Evolutionary conservation across 2,113 vertebrate species (phyloP), one percentile per base, ranked within the genome.

Genomic region (Dasyurus viverrinus): DNA sequence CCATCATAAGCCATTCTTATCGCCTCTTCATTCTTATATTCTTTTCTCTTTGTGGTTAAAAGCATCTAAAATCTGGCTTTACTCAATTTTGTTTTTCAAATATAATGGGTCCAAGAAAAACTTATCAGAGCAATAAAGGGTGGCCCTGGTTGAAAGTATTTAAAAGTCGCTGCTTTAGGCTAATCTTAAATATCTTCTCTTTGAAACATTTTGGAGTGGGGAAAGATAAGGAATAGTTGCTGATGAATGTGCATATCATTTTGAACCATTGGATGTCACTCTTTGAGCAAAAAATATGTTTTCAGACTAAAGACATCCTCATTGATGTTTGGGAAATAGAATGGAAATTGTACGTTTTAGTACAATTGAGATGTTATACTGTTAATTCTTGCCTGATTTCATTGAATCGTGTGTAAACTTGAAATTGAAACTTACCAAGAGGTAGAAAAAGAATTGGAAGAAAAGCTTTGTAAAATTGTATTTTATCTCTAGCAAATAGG

Each of bases 211-310:
- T 2, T 23, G 0, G 42, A 46, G 30, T n/a, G 11, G n/a, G 16
- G n/a, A 16, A 84, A 23, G n/a, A 19, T 42, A 84, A 19, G 19
- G 7, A 42, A 23, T 42, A 42, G 68, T 42, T 84, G 92, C 57
- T 54, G 36, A 9, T 54, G n/a, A 54, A 26, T 92, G 94, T 27
- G 16, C n/a, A 93, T 90, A 50, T 46, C 91, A 53, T 25, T 19
- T 0, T 6, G 25, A 27, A 90, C 92, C 97, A 97, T 89, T 96
- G 90, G 95, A 22, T 94, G 96, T 96, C 98, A 93, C 84, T 8
- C 93, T 96, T 10, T n/a, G 54, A 89, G 53, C 89, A 93, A 12
- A 24, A 53, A 8, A 2, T 0, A 1, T 46, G 76, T 2, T 93
- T 16, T 54, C 24, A 3, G 9, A 22, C 53, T 23, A 16, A 36